phyloP scores from a whole-genome alignment of 1,140 invertebrate genomes.

The Lucilia cuprina region DNA sequence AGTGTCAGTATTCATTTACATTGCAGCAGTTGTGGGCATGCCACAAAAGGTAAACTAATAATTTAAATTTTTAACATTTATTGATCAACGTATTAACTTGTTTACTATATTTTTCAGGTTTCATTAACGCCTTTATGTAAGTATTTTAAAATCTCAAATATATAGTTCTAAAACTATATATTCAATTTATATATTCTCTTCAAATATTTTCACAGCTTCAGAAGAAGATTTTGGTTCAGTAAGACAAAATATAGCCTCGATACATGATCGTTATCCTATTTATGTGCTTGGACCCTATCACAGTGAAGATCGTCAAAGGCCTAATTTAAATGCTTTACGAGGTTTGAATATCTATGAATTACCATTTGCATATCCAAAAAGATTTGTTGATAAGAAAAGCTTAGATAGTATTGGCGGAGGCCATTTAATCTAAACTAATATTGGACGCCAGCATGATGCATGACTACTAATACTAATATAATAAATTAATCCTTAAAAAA shows the following conservation, averaged over 20 bases:
- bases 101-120: not conserved
- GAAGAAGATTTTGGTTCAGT: conserved; percentile 30
- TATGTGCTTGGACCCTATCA: conserved; percentile 35
- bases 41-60: conserved; percentile 32
- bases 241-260: conserved; percentile 24
- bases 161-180: not conserved
- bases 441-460: conserved; percentile 5
- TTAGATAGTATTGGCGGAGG: conserved; percentile 41
- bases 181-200: not conserved
- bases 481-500: not conserved
- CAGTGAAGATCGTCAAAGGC: conserved; percentile 25
- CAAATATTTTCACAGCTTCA: not conserved
- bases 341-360: conserved; percentile 30
- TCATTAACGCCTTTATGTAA: not conserved
- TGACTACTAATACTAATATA: conserved; percentile 8
- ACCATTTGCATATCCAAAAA: conserved; percentile 29
- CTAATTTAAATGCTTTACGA: conserved; percentile 28
- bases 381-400: conserved; percentile 33
- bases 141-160: not conserved
- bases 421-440: conserved; percentile 36
- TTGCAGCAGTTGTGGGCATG: conserved; percentile 20
- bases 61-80: not conserved
- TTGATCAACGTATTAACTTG: not conserved
- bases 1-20: conserved; percentile 11
- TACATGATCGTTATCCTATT: conserved; percentile 13